A percentile compares a stretch with the other conserved stretches of the same genome.
Conservation (phyloP, 2,888 invertebrate genomes). For the Rhodophaea formosa region DNA sequence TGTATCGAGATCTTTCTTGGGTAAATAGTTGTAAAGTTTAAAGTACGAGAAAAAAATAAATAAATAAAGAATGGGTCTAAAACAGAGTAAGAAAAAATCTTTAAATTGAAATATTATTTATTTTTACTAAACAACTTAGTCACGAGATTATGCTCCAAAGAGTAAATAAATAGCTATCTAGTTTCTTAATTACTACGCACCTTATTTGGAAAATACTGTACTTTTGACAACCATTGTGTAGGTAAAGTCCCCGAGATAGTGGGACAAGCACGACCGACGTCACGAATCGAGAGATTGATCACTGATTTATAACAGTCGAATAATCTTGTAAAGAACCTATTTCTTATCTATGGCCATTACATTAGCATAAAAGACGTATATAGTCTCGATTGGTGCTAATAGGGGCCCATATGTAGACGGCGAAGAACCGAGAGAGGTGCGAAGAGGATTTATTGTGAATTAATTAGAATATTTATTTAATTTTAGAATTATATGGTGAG, state of each 20-base stretch:
- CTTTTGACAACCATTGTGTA: not conserved
- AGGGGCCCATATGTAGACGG: not conserved
- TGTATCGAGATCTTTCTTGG: too few species aligned
- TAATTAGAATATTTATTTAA: not conserved
- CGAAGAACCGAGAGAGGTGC: not conserved
- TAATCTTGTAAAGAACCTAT: slow-evolving; percentile 22
- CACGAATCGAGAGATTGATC: slow-evolving; percentile 2
- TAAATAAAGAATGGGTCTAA: too few species aligned
- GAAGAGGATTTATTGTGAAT: not conserved
- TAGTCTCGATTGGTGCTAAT: not conserved
- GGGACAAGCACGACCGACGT: not conserved
- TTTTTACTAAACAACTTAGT: too few species aligned
- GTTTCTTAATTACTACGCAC: not conserved
- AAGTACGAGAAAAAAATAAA: too few species aligned
- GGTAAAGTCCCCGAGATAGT: slow-evolving; percentile 8
- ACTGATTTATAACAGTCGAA: slow-evolving; percentile 20
- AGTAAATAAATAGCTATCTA: too few species aligned
- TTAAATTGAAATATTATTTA: too few species aligned
- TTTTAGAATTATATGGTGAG: not conserved
- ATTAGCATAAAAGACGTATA: slow-evolving; percentile 12
- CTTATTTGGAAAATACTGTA: not conserved
- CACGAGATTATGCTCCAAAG: too few species aligned
- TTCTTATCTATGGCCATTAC: slow-evolving; percentile 25
- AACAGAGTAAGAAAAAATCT: too few species aligned
- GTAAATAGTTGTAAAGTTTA: too few species aligned